Evolutionary conservation across 2,888 invertebrate species (phyloP).

Genomic region (Troides oblongomaculatus): DNA sequence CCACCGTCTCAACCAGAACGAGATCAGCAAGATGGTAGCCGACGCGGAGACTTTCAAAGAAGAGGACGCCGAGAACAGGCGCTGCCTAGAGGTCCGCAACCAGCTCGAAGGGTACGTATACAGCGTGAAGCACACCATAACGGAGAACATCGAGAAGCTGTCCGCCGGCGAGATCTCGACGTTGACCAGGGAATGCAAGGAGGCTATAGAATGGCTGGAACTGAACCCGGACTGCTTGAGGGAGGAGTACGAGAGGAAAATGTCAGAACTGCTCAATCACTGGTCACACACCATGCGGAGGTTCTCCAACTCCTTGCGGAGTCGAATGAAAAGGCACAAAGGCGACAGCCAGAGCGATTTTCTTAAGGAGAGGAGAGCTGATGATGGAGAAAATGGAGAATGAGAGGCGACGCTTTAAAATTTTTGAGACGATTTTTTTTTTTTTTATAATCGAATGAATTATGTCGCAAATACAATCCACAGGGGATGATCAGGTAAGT

Average conservation of each 20-base stretch:
- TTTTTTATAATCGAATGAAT: no score
- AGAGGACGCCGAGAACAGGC: conserved; percentile 55
- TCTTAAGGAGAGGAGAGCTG: conserved; percentile 33
- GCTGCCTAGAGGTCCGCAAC: conserved; percentile 55
- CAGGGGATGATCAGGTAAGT: conserved; percentile 13
- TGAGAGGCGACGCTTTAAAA: conserved; percentile 1
- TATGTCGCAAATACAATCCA: no score
- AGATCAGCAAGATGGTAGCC: conserved; percentile 55
- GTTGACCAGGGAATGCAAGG: conserved; percentile 49
- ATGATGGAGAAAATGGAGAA: conserved; percentile 32
- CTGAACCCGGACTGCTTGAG: conserved; percentile 47
- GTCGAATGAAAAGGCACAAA: conserved; percentile 47
- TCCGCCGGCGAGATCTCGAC: conserved; percentile 44
- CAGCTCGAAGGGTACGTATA: conserved; percentile 61
- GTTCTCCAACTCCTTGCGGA: conserved; percentile 41
- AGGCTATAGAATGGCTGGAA: conserved; percentile 56
- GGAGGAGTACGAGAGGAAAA: conserved; percentile 58
- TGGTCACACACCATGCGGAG: conserved; percentile 54
- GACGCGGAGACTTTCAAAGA: conserved; percentile 51
- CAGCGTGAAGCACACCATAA: conserved; percentile 47
- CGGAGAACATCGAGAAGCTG: conserved; percentile 44
- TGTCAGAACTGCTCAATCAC: conserved; percentile 50
- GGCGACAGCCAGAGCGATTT: conserved; percentile 38
- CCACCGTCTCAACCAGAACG: conserved; percentile 48
- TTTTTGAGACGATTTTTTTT: neutral